Conservation (phyloP, 2,113 vertebrate genomes). For the Garra rufa region DNA sequence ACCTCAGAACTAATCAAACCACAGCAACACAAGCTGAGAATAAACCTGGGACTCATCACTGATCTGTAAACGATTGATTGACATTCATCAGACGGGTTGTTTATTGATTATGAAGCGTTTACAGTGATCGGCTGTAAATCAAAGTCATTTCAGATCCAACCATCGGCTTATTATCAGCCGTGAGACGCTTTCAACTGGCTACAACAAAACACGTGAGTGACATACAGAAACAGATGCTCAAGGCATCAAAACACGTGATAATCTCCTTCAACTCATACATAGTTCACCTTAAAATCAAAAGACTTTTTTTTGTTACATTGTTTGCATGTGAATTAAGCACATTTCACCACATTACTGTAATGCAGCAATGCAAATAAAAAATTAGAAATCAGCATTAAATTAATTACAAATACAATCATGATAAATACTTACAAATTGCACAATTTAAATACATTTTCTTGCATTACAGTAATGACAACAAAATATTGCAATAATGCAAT, state of each 20-base stretch:
- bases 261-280: background rate
- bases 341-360: background rate
- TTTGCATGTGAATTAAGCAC: background rate
- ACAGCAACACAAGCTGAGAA: slow-evolving; percentile 5
- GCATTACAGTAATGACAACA: background rate
- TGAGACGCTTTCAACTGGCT: background rate
- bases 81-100: slow-evolving; percentile 1
- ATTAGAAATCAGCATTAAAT: background rate
- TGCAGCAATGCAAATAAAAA: background rate
- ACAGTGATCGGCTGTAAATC: background rate
- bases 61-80: slow-evolving; percentile 8
- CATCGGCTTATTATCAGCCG: background rate
- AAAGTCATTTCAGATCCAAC: background rate
- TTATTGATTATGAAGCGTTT: background rate
- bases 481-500: background rate
- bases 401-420: background rate
- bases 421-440: background rate
- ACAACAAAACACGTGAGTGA: background rate
- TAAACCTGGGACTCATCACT: background rate
- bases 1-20: slow-evolving; percentile 15
- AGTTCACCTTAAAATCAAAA: background rate
- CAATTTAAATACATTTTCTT: background rate
- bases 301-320: background rate
- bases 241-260: background rate
- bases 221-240: background rate